Evolutionary conservation across 1,140 invertebrate genomes (phyloP).

Genomic region (Zaprionus africanus): DNA sequence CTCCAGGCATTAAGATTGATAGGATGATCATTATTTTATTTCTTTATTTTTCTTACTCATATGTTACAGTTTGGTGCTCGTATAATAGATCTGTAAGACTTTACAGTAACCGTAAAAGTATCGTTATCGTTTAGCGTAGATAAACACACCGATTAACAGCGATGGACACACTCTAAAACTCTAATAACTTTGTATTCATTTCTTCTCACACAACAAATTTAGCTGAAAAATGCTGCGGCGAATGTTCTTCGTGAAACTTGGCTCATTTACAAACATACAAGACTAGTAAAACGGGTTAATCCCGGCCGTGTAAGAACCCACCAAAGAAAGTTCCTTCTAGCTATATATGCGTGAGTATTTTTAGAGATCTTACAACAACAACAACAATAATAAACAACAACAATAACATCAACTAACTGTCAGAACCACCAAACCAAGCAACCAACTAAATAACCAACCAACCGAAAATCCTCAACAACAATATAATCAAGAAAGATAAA

Average conservation of each 20-base stretch:
- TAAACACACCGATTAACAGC: conserved; percentile 13
- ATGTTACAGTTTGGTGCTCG: neutral
- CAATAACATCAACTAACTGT: conserved; percentile 66
- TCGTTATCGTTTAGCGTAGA: conserved; percentile 18
- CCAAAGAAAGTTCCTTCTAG: conserved; percentile 99
- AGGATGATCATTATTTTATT: neutral
- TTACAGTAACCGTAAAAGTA: conserved; percentile 2
- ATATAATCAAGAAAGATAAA: conserved; percentile 11
- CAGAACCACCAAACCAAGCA: conserved; percentile 47
- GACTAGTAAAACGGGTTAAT: conserved; percentile 98
- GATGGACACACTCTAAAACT: conserved; percentile 41
- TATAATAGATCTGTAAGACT: neutral
- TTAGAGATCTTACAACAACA: conserved; percentile 79
- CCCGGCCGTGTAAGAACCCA: conserved; percentile 97
- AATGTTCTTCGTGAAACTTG: conserved; percentile 99
- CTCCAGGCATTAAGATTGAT: neutral
- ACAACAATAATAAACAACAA: conserved; percentile 53
- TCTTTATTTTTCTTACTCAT: neutral
- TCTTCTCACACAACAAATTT: conserved; percentile 77
- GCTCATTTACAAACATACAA: conserved; percentile 99
- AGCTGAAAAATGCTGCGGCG: conserved; percentile 99
- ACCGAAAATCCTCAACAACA: conserved; percentile 21
- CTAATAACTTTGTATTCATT: conserved; percentile 83
- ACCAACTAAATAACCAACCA: conserved; percentile 22
- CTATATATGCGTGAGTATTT: conserved; percentile 98